phyloP scores from a whole-genome alignment of 2,888 invertebrate genomes.

The Eurytoma adleriae region DNA sequence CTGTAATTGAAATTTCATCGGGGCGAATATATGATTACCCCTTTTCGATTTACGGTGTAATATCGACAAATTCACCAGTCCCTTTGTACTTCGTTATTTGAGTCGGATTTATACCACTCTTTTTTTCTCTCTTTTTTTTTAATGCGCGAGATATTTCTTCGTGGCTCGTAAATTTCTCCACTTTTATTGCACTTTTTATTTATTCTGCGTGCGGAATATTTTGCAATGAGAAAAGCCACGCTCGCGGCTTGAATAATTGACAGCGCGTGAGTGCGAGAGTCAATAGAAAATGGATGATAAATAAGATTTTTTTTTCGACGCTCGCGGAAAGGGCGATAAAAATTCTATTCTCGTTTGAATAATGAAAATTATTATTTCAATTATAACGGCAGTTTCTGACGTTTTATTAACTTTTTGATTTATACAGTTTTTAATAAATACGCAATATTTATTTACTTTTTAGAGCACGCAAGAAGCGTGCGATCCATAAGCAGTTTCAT shows the following conservation, averaged over 20 bases:
- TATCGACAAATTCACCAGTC: slow-evolving; percentile 39
- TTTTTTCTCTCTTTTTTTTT: slow-evolving; percentile 4
- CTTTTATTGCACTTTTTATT: slow-evolving; percentile 13
- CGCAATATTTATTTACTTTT: too few species aligned
- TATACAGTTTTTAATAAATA: too few species aligned
- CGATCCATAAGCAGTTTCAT: too few species aligned
- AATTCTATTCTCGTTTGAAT: too few species aligned
- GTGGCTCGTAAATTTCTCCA: slow-evolving; percentile 4
- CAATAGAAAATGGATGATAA: neutral
- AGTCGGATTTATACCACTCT: slow-evolving; percentile 10
- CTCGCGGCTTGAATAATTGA: slow-evolving; percentile 13
- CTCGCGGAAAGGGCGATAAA: too few species aligned
- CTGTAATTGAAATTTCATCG: slow-evolving; percentile 50
- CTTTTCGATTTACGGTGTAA: slow-evolving; percentile 47
- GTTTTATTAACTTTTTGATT: too few species aligned
- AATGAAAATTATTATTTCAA: too few species aligned
- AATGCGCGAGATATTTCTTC: slow-evolving; percentile 15
- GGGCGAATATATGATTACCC: slow-evolving; percentile 45
- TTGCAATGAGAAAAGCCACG: neutral
- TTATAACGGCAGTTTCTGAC: too few species aligned
- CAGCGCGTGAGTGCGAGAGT: neutral
- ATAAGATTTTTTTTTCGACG: slow-evolving; percentile 14
- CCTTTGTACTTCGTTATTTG: slow-evolving; percentile 32
- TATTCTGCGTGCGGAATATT: neutral
- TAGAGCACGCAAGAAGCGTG: too few species aligned